Percentiles rank a stretch among this genome's conserved stretches.
Evolutionary conservation across 2,797 vertebrate genomes (phyloP).

Genomic region (Anguilla pacifica): DNA sequence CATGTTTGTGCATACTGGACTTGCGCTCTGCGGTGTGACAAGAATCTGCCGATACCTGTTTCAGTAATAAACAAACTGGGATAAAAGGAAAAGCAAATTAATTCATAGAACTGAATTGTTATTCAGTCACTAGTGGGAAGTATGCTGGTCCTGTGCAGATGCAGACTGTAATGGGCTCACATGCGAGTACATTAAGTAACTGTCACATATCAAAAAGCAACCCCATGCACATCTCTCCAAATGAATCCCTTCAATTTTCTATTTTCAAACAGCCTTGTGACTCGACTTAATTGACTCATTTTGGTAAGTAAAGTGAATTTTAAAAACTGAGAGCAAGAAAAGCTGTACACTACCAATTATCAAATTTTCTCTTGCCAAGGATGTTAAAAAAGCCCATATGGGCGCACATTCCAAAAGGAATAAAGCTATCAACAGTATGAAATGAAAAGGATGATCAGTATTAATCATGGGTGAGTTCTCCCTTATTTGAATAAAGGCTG

Average conservation of each 20-base stretch:
- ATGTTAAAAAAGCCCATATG: background rate
- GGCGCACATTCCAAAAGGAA: background rate
- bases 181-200: background rate
- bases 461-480: slow-evolving; percentile 19
- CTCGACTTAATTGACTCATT: background rate
- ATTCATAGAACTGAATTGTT: too few relatives aligned
- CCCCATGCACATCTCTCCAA: background rate
- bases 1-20: too few relatives aligned
- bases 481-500: slow-evolving; percentile 24
- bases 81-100: too few relatives aligned
- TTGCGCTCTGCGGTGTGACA: too few relatives aligned
- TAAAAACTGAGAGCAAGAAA: slow-evolving; percentile 5
- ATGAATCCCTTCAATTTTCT: background rate
- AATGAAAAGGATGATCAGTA: slow-evolving; percentile 5
- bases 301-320: background rate
- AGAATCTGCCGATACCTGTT: too few relatives aligned
- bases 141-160: too few relatives aligned
- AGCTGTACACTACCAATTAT: background rate
- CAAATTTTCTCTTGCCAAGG: background rate
- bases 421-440: slow-evolving; percentile 15
- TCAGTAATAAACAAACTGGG: too few relatives aligned
- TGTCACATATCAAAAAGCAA: background rate
- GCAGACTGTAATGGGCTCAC: background rate
- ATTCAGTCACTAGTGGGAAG: too few relatives aligned
- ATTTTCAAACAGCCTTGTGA: background rate